These are phyloP conservation scores for Hephaestus fuliginosus DNA, from an alignment of 2,797 vertebrate genomes.

Conservation along the genomic window DNA sequence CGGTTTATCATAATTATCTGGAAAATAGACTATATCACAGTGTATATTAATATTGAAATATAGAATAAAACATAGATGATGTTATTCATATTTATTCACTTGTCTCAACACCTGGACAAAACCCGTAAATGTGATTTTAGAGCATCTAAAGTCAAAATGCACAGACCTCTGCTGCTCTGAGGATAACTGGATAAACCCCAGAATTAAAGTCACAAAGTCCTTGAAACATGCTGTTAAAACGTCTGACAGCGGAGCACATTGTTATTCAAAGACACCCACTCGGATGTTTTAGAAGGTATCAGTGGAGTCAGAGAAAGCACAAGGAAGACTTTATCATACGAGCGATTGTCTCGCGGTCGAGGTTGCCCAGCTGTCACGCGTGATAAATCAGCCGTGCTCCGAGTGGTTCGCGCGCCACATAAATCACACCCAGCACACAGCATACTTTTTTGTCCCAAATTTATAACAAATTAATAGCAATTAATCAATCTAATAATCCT, in stretches of 20 bases:
- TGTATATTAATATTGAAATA: too few relatives aligned
- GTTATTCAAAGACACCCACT: slow-evolving; percentile 1
- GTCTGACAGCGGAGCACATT: not conserved
- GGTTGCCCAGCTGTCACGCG: slow-evolving; percentile 20
- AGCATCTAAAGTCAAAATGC: not conserved
- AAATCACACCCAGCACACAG: slow-evolving; percentile 13
- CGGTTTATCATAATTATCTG: too few relatives aligned
- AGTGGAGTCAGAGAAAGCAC: not conserved
- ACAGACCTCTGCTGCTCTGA: not conserved
- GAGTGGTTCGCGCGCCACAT: not conserved
- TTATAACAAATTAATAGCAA: slow-evolving; percentile 26
- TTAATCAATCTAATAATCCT: slow-evolving; percentile 23
- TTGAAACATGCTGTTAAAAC: not conserved
- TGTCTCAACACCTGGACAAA: not conserved
- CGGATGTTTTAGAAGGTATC: slow-evolving; percentile 16
- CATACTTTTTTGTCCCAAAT: slow-evolving; percentile 22
- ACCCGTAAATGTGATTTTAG: not conserved
- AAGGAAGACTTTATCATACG: slow-evolving; percentile 10
- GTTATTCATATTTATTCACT: not conserved
- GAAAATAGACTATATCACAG: too few relatives aligned
- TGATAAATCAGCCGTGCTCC: slow-evolving; percentile 34
- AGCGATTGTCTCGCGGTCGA: slow-evolving; percentile 9
- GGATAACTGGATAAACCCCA: not conserved
- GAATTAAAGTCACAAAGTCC: too few relatives aligned
- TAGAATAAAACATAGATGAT: not conserved